A percentile compares a stretch with the other conserved stretches of the same genome.
Conservation (phyloP, 2,888 invertebrate genomes). For the Orgyia antiqua region DNA sequence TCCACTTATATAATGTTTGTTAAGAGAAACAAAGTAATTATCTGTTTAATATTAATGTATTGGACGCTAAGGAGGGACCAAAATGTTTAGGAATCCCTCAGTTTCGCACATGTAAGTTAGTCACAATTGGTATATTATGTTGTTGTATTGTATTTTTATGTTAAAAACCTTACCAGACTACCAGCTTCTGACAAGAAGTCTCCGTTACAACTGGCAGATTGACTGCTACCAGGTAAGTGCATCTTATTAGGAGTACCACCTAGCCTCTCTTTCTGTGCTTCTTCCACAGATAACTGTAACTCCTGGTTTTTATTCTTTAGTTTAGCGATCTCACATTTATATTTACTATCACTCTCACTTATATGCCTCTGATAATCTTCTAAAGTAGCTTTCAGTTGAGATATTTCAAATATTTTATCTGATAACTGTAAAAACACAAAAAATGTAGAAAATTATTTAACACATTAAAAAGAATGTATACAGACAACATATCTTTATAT, state of each 20-base stretch:
- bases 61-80: too few relatives aligned
- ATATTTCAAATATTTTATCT: constrained; percentile 86
- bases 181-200: constrained; percentile 77
- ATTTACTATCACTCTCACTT: constrained; percentile 78
- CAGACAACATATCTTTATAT: too few relatives aligned
- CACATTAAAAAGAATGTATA: too few relatives aligned
- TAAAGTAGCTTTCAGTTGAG: constrained; percentile 81
- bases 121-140: too few relatives aligned
- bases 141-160: too few relatives aligned
- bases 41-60: too few relatives aligned
- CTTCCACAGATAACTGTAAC: constrained; percentile 59
- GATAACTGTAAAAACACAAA: constrained; percentile 78
- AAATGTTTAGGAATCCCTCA: too few relatives aligned
- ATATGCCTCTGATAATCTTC: constrained; percentile 83
- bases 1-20: too few relatives aligned
- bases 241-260: constrained; percentile 53
- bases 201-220: constrained; percentile 67
- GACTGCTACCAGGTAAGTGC: constrained; percentile 58
- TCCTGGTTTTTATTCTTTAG: constrained; percentile 78
- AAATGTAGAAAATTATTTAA: not conserved
- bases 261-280: constrained; percentile 58
- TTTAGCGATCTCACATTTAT: constrained; percentile 78
- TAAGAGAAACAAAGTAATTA: too few relatives aligned
- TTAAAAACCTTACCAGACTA: constrained; percentile 75
- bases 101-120: too few relatives aligned